A percentile compares a stretch with the other conserved stretches of the same genome.
Evolutionary conservation across 2,888 invertebrate genomes (phyloP).

Genomic region (Diarsia mendica): DNA sequence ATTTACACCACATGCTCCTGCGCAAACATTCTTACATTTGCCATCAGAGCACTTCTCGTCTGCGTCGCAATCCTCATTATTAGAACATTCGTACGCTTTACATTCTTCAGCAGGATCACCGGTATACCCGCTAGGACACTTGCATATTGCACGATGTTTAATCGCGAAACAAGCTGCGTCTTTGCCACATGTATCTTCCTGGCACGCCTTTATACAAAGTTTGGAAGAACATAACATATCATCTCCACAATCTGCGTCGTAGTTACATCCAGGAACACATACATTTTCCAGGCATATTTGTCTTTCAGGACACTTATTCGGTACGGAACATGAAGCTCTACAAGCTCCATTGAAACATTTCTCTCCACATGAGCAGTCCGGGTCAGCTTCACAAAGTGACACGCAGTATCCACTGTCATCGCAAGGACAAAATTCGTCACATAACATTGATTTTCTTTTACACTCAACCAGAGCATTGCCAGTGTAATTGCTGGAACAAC

Average conservation of each 20-base stretch:
- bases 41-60: constrained; percentile 93
- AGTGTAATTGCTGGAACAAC: constrained; percentile 94
- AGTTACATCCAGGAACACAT: constrained; percentile 95
- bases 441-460: constrained; percentile 92
- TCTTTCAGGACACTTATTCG: constrained; percentile 93
- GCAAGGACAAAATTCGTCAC: constrained; percentile 94
- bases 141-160: constrained; percentile 95
- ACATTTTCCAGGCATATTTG: constrained; percentile 93
- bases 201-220: constrained; percentile 93
- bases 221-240: constrained; percentile 93
- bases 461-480: constrained; percentile 96
- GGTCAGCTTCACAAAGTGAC: constrained; percentile 91
- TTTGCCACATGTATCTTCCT: constrained; percentile 93
- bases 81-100: constrained; percentile 93
- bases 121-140: constrained; percentile 96
- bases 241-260: constrained; percentile 94
- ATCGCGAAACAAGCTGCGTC: constrained; percentile 95
- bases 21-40: constrained; percentile 95
- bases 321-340: constrained; percentile 92
- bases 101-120: constrained; percentile 95
- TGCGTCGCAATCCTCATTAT: constrained; percentile 94
- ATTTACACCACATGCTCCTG: constrained; percentile 94
- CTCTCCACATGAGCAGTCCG: constrained; percentile 95
- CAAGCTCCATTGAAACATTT: constrained; percentile 94
- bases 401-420: constrained; percentile 95